These are phyloP conservation scores for Entomobrya multifasciata DNA, from an alignment of 2,888 invertebrate species.

Conservation along the genomic window DNA sequence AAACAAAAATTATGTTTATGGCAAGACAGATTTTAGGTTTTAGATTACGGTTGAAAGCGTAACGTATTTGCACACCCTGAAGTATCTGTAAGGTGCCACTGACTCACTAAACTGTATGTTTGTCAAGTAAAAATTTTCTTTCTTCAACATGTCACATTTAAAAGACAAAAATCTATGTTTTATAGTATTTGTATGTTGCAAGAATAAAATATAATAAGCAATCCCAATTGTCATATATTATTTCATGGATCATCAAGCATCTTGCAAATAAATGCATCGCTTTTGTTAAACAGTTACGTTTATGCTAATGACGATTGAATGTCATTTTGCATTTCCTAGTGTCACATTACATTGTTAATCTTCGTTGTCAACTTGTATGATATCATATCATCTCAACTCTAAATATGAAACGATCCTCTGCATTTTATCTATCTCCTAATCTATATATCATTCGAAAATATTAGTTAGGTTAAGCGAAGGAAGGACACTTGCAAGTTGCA, in stretches of 20 bases:
- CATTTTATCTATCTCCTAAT: background rate
- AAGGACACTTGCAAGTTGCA: constrained; percentile 1
- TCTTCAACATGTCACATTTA: constrained; percentile 28
- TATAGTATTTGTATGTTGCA: constrained; percentile 32
- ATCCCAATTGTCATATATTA: constrained; percentile 4
- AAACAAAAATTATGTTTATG: background rate
- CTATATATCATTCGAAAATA: constrained; percentile 34
- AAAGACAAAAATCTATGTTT: constrained; percentile 51
- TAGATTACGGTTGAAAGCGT: no score
- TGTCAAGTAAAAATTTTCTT: constrained; percentile 29
- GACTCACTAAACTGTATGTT: no score
- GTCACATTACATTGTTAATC: constrained; percentile 43
- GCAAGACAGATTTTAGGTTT: no score
- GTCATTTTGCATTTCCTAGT: constrained; percentile 62
- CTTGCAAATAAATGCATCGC: constrained; percentile 13
- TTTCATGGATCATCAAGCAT: background rate
- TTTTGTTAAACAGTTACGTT: constrained; percentile 43
- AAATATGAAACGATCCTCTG: background rate
- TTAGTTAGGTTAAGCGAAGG: constrained; percentile 2
- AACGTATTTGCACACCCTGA: background rate
- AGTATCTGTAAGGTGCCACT: no score
- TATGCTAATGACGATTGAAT: constrained; percentile 31
- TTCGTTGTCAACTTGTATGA: background rate
- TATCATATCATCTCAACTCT: no score
- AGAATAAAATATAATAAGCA: constrained; percentile 14